These are phyloP conservation scores for Heliconius cydno DNA, from an alignment of 2,888 invertebrate genomes.

Conservation along the genomic window DNA sequence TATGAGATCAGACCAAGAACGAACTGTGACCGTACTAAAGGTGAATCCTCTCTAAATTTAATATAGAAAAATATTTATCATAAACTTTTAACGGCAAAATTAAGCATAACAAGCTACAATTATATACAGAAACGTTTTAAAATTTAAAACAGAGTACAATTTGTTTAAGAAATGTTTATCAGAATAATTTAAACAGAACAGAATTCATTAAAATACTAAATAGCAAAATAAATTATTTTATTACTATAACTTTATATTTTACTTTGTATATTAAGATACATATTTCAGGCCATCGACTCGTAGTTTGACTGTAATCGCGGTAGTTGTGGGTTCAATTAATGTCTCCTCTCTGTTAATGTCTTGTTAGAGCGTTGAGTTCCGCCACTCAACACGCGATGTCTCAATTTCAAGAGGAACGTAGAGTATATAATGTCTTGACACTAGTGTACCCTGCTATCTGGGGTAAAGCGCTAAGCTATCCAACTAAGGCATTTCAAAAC, in stretches of 20 bases:
- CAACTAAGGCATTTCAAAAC: background rate
- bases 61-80: background rate
- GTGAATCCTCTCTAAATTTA: background rate
- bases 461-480: background rate
- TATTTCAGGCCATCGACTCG: too few species aligned
- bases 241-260: background rate
- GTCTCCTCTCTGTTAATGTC: too few species aligned
- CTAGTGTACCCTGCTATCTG: background rate
- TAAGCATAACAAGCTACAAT: background rate
- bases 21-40: too few species aligned
- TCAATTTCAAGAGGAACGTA: too few species aligned
- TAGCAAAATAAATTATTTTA: background rate
- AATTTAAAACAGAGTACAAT: background rate
- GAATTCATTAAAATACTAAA: background rate
- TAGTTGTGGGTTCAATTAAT: too few species aligned
- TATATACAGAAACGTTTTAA: background rate
- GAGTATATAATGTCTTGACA: too few species aligned
- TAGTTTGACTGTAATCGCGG: background rate
- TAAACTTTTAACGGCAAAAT: background rate
- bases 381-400: too few species aligned
- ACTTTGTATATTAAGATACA: too few species aligned
- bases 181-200: conserved; percentile 4
- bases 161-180: background rate
- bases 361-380: background rate
- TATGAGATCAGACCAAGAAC: too few species aligned